Conservation (phyloP, 2,797 vertebrate species). For the Platalea minor region DNA sequence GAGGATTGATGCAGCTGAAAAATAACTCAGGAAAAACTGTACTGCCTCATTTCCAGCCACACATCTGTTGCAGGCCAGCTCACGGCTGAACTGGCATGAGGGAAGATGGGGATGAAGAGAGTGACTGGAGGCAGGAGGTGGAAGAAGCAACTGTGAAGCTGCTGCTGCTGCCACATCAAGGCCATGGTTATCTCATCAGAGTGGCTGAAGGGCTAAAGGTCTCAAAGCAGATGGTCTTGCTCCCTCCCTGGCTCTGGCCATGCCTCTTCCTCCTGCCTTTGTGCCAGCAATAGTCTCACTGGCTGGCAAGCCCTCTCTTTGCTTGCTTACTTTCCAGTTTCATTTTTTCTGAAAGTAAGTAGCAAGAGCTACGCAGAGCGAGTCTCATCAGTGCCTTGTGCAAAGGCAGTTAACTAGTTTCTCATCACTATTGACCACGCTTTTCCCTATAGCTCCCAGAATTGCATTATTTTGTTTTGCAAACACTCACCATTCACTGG, state of each 20-base stretch:
- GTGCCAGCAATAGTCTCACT: background rate
- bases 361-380: background rate
- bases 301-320: background rate
- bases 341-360: background rate
- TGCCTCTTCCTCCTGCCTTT: background rate
- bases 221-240: background rate
- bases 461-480: background rate
- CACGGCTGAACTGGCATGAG: background rate
- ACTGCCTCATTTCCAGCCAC: background rate
- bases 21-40: background rate
- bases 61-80: background rate
- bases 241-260: background rate
- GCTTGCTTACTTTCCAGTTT: background rate
- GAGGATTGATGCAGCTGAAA: background rate
- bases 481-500: slow-evolving; percentile 78
- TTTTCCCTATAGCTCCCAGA: background rate
- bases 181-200: background rate
- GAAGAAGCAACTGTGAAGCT: background rate
- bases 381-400: background rate
- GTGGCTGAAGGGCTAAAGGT: background rate
- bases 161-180: background rate
- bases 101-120: background rate
- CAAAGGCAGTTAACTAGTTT: background rate
- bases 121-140: background rate
- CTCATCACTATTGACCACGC: background rate